phyloP scores from a whole-genome alignment of 2,888 invertebrate genomes.

The Plemyria rubiginata region DNA sequence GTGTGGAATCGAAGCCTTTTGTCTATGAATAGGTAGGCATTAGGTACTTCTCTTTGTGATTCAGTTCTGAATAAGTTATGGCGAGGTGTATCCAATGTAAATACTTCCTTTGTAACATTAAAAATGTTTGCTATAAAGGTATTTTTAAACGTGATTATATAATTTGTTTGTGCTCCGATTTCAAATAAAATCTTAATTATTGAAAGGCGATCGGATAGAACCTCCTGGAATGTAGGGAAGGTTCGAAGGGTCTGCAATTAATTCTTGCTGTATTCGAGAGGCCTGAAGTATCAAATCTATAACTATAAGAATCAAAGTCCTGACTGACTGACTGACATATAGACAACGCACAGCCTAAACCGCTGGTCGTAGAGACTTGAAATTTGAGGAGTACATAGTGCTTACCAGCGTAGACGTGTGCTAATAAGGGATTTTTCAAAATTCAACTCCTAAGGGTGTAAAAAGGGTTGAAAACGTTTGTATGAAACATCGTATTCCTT shows the following conservation, averaged over 20 bases:
- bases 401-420: too few relatives aligned
- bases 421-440: too few relatives aligned
- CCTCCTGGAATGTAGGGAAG: conserved; percentile 5
- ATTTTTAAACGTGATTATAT: background rate
- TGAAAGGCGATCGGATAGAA: background rate
- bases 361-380: too few relatives aligned
- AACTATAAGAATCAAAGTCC: too few relatives aligned
- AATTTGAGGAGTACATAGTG: too few relatives aligned
- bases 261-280: conserved; percentile 1
- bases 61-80: conserved; percentile 20
- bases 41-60: conserved; percentile 12
- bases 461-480: too few relatives aligned
- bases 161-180: background rate
- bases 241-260: conserved; percentile 3
- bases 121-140: background rate
- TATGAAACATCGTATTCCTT: too few relatives aligned
- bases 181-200: conserved; percentile 7
- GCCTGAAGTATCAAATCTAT: background rate
- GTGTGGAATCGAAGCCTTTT: conserved; percentile 43
- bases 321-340: too few relatives aligned
- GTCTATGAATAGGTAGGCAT: conserved; percentile 31
- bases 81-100: too few relatives aligned
- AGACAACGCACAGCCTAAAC: too few relatives aligned
- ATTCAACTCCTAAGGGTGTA: too few relatives aligned
- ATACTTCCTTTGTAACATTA: too few relatives aligned